Evolutionary conservation across 1,140 invertebrate genomes (phyloP).

Genomic region (Fopius arisanus): DNA sequence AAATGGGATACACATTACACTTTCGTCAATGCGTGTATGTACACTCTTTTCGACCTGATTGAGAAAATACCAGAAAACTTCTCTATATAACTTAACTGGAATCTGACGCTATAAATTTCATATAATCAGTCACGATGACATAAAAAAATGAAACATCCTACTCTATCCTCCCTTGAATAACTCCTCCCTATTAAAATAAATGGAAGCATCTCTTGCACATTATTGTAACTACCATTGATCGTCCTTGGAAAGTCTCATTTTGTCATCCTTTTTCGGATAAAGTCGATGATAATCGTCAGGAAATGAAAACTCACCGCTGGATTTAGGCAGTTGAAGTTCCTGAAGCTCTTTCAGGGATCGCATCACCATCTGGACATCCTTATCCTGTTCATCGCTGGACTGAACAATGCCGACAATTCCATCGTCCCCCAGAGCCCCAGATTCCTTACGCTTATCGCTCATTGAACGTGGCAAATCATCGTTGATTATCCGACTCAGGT

Average conservation of each 20-base stretch:
- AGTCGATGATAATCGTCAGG: constrained; percentile 53
- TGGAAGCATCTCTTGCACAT: constrained; percentile 8
- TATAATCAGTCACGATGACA: constrained; percentile 1
- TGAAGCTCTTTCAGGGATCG: constrained; percentile 53
- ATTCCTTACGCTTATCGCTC: constrained; percentile 45
- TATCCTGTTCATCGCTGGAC: constrained; percentile 49
- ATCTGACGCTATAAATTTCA: constrained; percentile 1
- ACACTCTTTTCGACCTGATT: not conserved
- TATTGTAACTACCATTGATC: constrained; percentile 50
- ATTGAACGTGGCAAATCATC: constrained; percentile 42
- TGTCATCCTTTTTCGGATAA: constrained; percentile 57
- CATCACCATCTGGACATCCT: constrained; percentile 60
- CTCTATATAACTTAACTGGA: not conserved
- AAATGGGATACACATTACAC: not conserved
- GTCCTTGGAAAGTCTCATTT: constrained; percentile 52
- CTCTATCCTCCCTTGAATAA: not conserved
- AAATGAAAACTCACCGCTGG: constrained; percentile 47
- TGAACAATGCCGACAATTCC: constrained; percentile 35
- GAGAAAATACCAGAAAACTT: not conserved
- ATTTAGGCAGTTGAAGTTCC: constrained; percentile 52
- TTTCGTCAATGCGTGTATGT: not conserved
- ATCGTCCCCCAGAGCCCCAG: constrained; percentile 41
- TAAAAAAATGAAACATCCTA: not conserved
- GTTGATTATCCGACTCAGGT: constrained; percentile 65
- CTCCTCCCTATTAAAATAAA: constrained; percentile 21